Evolutionary conservation across 2,113 vertebrate genomes (phyloP).

Genomic region (Chloropsis hardwickii): DNA sequence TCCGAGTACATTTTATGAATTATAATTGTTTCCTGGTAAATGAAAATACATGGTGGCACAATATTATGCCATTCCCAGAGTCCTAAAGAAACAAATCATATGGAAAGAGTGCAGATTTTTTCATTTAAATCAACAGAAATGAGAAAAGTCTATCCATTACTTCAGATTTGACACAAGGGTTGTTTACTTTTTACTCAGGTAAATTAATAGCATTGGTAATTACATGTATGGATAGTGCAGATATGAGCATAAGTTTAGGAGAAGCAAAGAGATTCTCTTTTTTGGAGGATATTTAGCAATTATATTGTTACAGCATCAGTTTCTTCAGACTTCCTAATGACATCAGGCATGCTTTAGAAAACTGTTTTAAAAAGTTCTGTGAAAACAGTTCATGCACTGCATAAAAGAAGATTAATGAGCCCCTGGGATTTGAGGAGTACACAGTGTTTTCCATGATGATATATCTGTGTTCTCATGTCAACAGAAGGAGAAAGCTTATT

Average conservation of each 20-base stretch:
- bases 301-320: background rate
- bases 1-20: slow-evolving; percentile 18
- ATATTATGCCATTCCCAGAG: background rate
- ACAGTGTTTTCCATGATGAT: background rate
- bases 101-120: background rate
- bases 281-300: background rate
- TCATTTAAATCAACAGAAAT: background rate
- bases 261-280: background rate
- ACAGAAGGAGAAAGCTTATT: background rate
- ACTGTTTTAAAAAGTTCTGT: slow-evolving; percentile 13
- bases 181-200: background rate
- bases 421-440: background rate
- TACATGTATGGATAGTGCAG: background rate
- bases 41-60: slow-evolving; percentile 20
- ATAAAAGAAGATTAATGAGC: background rate
- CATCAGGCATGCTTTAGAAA: background rate
- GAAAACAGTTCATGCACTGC: background rate
- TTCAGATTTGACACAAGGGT: background rate
- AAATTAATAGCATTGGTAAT: background rate
- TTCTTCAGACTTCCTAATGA: background rate
- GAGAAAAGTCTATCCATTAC: background rate
- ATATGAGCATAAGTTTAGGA: background rate
- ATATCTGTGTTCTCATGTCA: background rate
- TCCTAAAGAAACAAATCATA: background rate
- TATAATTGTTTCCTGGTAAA: slow-evolving; percentile 36